These are phyloP conservation scores for Penaeus monodon DNA, from an alignment of 2,888 invertebrate genomes.

Conservation along the genomic window DNA sequence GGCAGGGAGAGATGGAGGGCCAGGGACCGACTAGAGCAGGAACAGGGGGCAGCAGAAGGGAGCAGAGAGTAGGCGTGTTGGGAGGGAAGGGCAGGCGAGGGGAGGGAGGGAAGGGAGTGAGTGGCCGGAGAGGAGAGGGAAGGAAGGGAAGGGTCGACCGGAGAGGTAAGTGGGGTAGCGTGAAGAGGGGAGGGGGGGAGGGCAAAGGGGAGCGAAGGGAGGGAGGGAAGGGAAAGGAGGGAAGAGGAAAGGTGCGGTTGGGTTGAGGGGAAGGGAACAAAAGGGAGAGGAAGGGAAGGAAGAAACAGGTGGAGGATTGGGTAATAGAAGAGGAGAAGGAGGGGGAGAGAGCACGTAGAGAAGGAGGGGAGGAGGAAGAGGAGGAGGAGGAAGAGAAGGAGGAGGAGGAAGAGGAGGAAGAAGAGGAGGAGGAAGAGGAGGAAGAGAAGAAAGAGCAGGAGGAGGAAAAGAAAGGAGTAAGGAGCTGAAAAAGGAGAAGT, in stretches of 20 bases:
- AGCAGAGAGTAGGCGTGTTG: not conserved
- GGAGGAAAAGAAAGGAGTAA: too few relatives aligned
- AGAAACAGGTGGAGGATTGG: not conserved
- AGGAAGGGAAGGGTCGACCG: too few relatives aligned
- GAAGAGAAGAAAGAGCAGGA: not conserved
- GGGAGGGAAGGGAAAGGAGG: too few relatives aligned
- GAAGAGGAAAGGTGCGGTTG: not conserved
- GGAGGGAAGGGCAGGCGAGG: not conserved
- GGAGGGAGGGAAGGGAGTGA: not conserved
- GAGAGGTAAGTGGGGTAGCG: not conserved
- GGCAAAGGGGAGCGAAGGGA: too few relatives aligned
- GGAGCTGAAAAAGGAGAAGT: too few relatives aligned
- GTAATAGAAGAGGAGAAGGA: too few relatives aligned
- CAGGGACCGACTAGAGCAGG: not conserved
- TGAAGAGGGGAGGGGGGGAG: not conserved
- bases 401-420: not conserved
- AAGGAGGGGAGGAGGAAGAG: too few relatives aligned
- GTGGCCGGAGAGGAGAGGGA: not conserved
- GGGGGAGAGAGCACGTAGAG: too few relatives aligned
- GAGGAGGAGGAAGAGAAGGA: not conserved
- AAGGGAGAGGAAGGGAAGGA: not conserved
- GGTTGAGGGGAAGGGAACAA: not conserved
- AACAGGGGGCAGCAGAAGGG: not conserved
- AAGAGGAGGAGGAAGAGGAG: too few relatives aligned
- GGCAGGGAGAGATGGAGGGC: not conserved